These are phyloP conservation scores for Steromphala cineraria DNA, from an alignment of 2,888 invertebrate species.

Conservation along the genomic window DNA sequence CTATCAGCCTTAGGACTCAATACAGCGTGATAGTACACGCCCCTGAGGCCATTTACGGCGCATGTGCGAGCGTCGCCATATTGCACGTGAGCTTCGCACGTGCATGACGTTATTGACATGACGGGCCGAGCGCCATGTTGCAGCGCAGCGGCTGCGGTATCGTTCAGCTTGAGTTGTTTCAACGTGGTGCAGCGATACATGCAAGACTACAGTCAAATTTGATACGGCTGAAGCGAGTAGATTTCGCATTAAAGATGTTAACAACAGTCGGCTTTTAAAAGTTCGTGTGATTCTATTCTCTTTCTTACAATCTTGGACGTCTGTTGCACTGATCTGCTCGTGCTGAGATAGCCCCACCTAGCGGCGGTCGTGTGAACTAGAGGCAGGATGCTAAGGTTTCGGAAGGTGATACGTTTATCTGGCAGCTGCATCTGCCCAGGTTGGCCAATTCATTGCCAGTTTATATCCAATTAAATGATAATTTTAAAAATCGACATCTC, in stretches of 20 bases:
- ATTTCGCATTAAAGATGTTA: neutral
- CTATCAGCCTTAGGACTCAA: neutral
- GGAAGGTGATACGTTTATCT: neutral
- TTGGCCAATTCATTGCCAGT: no score
- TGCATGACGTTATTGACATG: neutral
- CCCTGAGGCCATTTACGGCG: neutral
- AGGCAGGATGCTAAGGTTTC: no score
- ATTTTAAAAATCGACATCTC: no score
- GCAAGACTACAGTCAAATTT: neutral
- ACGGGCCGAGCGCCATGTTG: neutral
- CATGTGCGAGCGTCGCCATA: conserved; percentile 8
- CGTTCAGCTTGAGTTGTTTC: neutral
- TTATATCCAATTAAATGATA: no score
- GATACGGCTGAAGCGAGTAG: neutral
- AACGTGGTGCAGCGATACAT: neutral
- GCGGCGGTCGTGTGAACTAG: neutral
- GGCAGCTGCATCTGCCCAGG: neutral
- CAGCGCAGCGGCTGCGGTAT: neutral
- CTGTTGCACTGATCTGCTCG: neutral
- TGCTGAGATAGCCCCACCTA: neutral
- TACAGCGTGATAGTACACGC: neutral
- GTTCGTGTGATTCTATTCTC: neutral
- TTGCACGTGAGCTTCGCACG: neutral
- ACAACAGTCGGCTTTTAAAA: neutral
- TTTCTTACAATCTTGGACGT: neutral